phyloP scores from a whole-genome alignment of 2,888 invertebrate species.

The Eupeodes luniger region DNA sequence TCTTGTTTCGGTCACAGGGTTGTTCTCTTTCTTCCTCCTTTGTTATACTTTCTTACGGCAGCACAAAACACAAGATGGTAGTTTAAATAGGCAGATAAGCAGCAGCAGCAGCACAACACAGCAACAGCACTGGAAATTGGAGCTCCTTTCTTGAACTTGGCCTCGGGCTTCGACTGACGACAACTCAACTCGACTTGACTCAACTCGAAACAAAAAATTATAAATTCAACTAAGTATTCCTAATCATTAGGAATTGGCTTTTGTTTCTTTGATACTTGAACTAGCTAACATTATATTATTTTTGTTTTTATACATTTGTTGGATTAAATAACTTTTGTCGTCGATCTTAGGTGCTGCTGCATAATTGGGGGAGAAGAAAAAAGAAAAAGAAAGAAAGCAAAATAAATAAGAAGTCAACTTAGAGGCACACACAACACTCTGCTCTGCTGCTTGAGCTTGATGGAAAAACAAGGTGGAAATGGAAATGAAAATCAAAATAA shows the following conservation, averaged over 20 bases:
- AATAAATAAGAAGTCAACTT: slow-evolving; percentile 55
- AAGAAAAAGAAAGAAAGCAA: slow-evolving; percentile 44
- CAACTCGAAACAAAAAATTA: slow-evolving; percentile 71
- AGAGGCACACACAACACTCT: slow-evolving; percentile 17
- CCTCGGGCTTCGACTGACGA: slow-evolving; percentile 34
- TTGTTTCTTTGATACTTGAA: slow-evolving; percentile 70
- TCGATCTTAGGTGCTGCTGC: slow-evolving; percentile 47
- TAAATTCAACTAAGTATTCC: slow-evolving; percentile 74
- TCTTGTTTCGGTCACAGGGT: slow-evolving; percentile 10
- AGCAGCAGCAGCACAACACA: slow-evolving; percentile 29
- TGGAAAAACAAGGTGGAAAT: neutral
- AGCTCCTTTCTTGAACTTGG: slow-evolving; percentile 29
- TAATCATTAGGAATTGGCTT: slow-evolving; percentile 75
- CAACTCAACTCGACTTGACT: slow-evolving; percentile 49
- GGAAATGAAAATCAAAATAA: slow-evolving; percentile 24
- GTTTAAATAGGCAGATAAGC: slow-evolving; percentile 52
- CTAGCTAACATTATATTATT: slow-evolving; percentile 70
- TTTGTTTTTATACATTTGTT: slow-evolving; percentile 70
- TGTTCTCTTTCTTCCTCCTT: slow-evolving; percentile 44
- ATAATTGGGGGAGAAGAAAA: slow-evolving; percentile 26
- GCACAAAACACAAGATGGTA: slow-evolving; percentile 44
- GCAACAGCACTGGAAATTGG: slow-evolving; percentile 5
- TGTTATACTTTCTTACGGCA: slow-evolving; percentile 19
- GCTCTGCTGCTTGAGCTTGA: neutral
- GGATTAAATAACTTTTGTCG: slow-evolving; percentile 36